A percentile compares a stretch with the other conserved stretches of the same genome.
phyloP scores from a whole-genome alignment of 1,140 invertebrate genomes.

The Dysdera silvatica region DNA sequence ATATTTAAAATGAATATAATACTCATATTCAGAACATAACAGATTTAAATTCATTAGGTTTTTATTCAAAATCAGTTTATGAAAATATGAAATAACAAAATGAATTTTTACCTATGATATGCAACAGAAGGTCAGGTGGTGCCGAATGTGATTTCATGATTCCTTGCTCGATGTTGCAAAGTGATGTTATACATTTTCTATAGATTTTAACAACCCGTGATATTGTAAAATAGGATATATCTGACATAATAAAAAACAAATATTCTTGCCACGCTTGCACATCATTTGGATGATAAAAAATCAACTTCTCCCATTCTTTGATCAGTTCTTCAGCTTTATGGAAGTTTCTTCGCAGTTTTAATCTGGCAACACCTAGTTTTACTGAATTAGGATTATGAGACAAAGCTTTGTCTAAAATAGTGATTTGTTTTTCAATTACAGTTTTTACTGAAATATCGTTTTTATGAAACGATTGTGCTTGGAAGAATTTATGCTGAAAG shows the following conservation, averaged over 20 bases:
- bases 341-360: constrained; percentile 41
- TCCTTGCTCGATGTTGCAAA: constrained; percentile 36
- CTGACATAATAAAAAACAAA: constrained; percentile 41
- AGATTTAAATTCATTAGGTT: too few species aligned
- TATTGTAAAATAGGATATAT: constrained; percentile 42
- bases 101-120: constrained; percentile 37
- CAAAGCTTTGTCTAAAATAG: constrained; percentile 48
- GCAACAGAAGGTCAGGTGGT: constrained; percentile 33
- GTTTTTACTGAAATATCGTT: constrained; percentile 16
- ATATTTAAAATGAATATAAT: too few species aligned
- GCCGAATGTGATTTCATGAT: constrained; percentile 36
- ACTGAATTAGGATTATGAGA: constrained; percentile 44
- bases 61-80: not conserved
- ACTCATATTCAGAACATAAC: too few species aligned
- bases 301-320: constrained; percentile 45
- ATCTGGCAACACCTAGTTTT: constrained; percentile 40
- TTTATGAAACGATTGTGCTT: constrained; percentile 22
- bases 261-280: constrained; percentile 45
- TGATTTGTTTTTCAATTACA: constrained; percentile 45
- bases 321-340: constrained; percentile 41
- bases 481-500: constrained; percentile 42
- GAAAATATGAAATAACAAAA: constrained; percentile 9
- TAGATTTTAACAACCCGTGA: constrained; percentile 40
- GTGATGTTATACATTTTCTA: constrained; percentile 42
- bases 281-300: constrained; percentile 46